A percentile compares a stretch with the other conserved stretches of the same genome.
phyloP scores from a whole-genome alignment of 2,888 invertebrate genomes.

The Colletes collaris region DNA sequence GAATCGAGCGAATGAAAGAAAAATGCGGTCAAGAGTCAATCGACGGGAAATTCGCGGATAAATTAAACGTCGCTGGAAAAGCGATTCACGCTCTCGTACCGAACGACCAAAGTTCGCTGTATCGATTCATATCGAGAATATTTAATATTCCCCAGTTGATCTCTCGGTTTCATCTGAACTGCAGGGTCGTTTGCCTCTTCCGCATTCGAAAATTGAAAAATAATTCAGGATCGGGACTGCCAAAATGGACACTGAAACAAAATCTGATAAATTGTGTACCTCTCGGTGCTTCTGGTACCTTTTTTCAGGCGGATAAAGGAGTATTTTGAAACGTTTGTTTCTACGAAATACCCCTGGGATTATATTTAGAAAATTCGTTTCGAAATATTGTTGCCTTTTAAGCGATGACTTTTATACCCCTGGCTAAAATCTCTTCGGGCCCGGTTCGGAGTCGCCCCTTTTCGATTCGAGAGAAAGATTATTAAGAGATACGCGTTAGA shows the following conservation, averaged over 20 bases:
- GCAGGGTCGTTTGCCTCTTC: not conserved
- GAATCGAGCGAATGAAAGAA: conserved; percentile 9
- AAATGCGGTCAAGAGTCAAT: not conserved
- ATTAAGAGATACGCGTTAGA: conserved; percentile 35
- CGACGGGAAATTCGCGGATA: conserved; percentile 13
- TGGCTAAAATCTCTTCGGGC: too few relatives aligned
- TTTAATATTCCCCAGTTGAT: conserved; percentile 26
- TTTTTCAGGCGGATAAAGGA: too few relatives aligned
- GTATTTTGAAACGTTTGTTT: too few relatives aligned
- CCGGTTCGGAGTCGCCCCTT: not conserved
- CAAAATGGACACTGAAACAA: too few relatives aligned
- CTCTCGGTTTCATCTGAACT: not conserved
- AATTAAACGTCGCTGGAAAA: not conserved
- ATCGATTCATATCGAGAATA: conserved; percentile 25
- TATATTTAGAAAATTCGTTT: too few relatives aligned
- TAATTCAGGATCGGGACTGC: not conserved
- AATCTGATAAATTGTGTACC: too few relatives aligned
- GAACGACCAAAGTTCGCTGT: not conserved
- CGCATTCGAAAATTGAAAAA: not conserved
- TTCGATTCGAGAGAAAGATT: conserved; percentile 26
- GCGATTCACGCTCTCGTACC: not conserved
- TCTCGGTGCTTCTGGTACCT: too few relatives aligned
- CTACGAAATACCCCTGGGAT: too few relatives aligned
- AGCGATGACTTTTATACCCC: too few relatives aligned
- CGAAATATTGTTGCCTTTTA: too few relatives aligned